Evolutionary conservation across 2,888 invertebrate genomes (phyloP).

Genomic region (Sericinus montela): DNA sequence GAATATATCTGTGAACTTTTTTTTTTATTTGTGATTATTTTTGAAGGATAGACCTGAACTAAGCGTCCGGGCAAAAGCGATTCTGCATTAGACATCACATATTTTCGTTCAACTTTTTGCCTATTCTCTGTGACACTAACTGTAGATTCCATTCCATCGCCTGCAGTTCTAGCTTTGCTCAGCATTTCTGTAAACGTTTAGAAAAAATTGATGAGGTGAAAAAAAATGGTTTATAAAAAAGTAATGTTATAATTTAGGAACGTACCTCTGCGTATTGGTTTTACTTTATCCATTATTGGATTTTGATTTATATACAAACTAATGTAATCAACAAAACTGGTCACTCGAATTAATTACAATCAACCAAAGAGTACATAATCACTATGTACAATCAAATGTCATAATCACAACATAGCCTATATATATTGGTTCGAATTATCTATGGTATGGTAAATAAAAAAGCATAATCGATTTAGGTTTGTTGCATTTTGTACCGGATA

Average conservation of each 20-base stretch:
- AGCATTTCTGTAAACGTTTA: slow-evolving; percentile 47
- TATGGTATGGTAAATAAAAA: no score
- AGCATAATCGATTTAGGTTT: no score
- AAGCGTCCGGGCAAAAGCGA: slow-evolving; percentile 45
- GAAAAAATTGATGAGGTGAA: neutral
- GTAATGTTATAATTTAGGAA: neutral
- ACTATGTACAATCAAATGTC: no score
- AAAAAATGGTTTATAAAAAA: neutral
- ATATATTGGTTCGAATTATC: no score
- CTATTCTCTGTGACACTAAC: slow-evolving; percentile 42
- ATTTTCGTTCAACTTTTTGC: slow-evolving; percentile 22
- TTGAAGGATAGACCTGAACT: slow-evolving; percentile 78
- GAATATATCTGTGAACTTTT: slow-evolving; percentile 74
- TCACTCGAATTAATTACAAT: no score
- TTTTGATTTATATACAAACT: no score
- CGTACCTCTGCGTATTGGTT: slow-evolving; percentile 44
- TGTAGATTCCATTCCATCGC: slow-evolving; percentile 88
- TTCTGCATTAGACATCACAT: slow-evolving; percentile 33
- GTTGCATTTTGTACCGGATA: no score
- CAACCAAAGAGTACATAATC: no score
- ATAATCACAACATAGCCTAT: no score
- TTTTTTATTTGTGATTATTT: slow-evolving; percentile 77
- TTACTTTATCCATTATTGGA: slow-evolving; percentile 39
- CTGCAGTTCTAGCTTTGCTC: slow-evolving; percentile 81
- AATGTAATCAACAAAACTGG: no score